Base-by-base conservation (phyloP, 2,797 vertebrate species). In the Arrhamphus sclerolepis region DNA sequence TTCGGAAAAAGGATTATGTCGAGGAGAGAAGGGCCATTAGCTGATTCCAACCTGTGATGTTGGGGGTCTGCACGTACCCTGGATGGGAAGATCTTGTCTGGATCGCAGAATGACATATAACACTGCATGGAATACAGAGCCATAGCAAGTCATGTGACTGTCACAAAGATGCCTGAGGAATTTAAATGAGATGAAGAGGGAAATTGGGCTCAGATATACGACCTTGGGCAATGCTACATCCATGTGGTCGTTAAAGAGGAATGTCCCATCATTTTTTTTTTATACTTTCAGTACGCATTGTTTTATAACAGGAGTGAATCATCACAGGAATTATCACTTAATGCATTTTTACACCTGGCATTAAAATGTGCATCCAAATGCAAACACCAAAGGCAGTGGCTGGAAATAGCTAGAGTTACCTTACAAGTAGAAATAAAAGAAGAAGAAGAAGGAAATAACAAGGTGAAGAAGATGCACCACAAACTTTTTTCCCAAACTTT, bases 1-100 rank as follows among this genome's bases (percentile, higher is more conserved):
- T 71, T 78, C 78, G 82, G 84, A 94, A 89, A 89, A 85, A 86
- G 92, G 92, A 95, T 91, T 91, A 88, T 81, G 76, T 89, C 43
- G 84, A 83, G 60, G 91, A 92, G 87, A 92, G 90, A 92, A 79
- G 85, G 82, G 81, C 77, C 80, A 92, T 93, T 91, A 93, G 69
- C 87, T 80, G 84, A 83, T 87, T 85, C 87, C 85, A 87, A 71
- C 48, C 51, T 44, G 70, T 68, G 73, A 71, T 78, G 58, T 72
- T 60, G 24, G 59, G 55, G 64, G 46, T 71, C 50, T 72, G 51
- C 67, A 38, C 70, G 56, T 16, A 56, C 71, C 43, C 43, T 46
- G 46, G 50, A 4, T 64, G 41, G 57, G 61, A 49, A 51, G 69
- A 90, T 88, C 80, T 85, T 78, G 84, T 91, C 89, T 80, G 79